Base-by-base conservation (phyloP, 2,113 vertebrate species). In the Seriola dumerili region DNA sequence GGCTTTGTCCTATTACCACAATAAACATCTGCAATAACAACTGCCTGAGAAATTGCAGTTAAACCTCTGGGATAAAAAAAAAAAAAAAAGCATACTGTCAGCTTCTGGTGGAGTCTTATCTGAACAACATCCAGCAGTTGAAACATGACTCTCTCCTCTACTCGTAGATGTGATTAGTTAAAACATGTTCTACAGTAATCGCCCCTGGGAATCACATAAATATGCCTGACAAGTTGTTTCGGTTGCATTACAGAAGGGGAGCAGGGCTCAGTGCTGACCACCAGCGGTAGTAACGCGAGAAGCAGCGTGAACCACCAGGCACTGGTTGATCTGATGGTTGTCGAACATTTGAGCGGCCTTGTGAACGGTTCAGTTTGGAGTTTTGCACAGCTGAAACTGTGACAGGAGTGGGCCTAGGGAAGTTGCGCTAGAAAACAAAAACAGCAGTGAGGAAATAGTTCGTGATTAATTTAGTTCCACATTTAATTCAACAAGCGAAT, bases 311-410 rank as follows among this genome's bases (percentile, higher is more conserved):
- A n/a, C 67, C 4, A 25, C 16, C 70, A 11, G 57, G 52, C 25
- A n/a, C 1, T 0, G 1, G 88, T 95, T 93, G 93, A 76, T 94
- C 83, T 92, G 65, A 83, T 91, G 94, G 89, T 87, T 95, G 86
- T 81, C 80, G 19, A 72, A 44, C 52, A 63, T 59, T 84, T n/a
- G 5, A 19, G 50, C 16, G 72, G 29, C 17, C n/a, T 12, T 14
- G 6, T 8, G 16, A 66, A 62, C 0, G 10, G 21, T 12, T 11
- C 13, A 10, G 42, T 32, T 25, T 52, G 54, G 54, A n/a, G 9
- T 13, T 23, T 46, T 62, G 23, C 4, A 4, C 8, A 16, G 14
- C 3, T 50, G 2, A 48, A 38, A 48, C 25, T 40, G 62, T 23
- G 38, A 19, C 6, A 8, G 0, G 9, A 67, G 44, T 19, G 8